A percentile compares a stretch with the other conserved stretches of the same genome.
Evolutionary conservation across 2,113 vertebrate genomes (phyloP).

Genomic region (Rhadina sibilatrix): DNA sequence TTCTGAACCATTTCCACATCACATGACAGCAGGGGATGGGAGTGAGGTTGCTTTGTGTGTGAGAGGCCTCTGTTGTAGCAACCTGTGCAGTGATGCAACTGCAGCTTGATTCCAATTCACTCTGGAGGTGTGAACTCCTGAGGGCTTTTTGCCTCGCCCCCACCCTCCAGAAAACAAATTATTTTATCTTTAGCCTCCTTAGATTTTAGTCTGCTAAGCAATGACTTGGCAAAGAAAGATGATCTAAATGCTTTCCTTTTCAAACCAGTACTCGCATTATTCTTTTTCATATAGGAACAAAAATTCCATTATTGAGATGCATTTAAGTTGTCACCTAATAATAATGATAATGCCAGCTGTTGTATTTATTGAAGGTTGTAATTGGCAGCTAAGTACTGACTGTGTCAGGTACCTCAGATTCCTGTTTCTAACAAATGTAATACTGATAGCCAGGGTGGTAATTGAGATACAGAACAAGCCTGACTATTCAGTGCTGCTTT

Average conservation of each 20-base stretch:
- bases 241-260: background rate
- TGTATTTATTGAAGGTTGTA: background rate
- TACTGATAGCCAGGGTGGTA: background rate
- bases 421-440: background rate
- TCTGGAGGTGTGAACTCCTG: background rate
- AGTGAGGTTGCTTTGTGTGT: fast-evolving
- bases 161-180: background rate
- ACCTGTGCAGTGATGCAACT: too few relatives aligned
- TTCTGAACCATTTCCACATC: fast-evolving
- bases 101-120: background rate
- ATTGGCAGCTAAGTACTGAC: background rate
- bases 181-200: background rate
- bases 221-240: background rate
- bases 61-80: background rate
- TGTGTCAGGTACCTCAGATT: background rate
- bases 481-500: background rate
- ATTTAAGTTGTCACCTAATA: background rate
- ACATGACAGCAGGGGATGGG: fast-evolving
- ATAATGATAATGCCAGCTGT: background rate
- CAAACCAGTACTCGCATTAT: background rate
- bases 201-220: background rate
- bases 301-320: background rate
- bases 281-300: background rate
- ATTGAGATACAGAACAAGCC: background rate
- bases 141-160: background rate